phyloP scores from a whole-genome alignment of 2,797 vertebrate species.

The Trichosurus vulpecula region DNA sequence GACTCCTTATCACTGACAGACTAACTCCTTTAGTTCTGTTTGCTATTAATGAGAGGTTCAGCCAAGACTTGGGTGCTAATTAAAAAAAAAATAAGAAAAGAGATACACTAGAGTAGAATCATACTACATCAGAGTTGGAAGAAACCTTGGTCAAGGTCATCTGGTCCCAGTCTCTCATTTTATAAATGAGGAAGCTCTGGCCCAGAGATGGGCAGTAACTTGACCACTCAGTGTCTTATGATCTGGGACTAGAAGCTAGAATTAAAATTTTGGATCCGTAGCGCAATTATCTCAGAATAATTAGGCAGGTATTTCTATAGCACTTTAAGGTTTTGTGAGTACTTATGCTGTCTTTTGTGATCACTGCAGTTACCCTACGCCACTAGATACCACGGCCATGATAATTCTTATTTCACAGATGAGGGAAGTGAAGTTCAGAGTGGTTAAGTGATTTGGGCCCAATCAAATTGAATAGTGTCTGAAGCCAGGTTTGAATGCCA shows the following conservation, averaged over 20 bases:
- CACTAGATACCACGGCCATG: neutral
- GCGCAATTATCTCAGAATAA: neutral
- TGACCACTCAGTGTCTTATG: neutral
- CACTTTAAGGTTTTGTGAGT: neutral
- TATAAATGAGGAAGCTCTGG: neutral
- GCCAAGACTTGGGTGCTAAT: neutral
- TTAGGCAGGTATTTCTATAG: neutral
- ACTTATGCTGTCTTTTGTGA: neutral
- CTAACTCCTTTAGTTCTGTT: neutral
- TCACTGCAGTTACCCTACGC: neutral
- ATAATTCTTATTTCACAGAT: neutral
- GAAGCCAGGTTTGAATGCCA: neutral
- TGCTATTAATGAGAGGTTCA: neutral
- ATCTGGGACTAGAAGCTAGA: neutral
- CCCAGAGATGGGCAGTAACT: neutral
- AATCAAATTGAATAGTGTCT: neutral
- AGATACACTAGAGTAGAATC: neutral
- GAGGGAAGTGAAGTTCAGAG: neutral
- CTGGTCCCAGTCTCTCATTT: neutral
- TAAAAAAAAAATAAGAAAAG: neutral
- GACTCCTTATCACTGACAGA: neutral
- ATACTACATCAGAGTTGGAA: neutral
- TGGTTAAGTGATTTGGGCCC: neutral
- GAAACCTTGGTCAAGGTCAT: neutral
- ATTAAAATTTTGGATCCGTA: neutral